These are phyloP conservation scores for Halichoerus grypus DNA, from an alignment of 2,113 vertebrate species.

Conservation along the genomic window DNA sequence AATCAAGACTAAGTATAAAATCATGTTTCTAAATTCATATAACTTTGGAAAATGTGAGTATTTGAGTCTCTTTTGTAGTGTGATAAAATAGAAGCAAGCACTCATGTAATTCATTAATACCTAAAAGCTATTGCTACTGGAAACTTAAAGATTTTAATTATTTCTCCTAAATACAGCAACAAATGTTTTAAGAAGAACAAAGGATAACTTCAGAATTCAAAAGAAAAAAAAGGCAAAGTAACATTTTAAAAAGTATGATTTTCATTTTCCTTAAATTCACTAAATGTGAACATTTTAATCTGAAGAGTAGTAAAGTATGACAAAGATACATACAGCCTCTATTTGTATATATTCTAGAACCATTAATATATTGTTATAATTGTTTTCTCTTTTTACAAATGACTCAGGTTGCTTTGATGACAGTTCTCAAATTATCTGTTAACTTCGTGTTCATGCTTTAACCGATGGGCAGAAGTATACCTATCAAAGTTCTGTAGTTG, in stretches of 20 bases:
- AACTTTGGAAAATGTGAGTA: conserved; percentile 30
- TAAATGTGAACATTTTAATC: neutral
- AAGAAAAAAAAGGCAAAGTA: conserved; percentile 43
- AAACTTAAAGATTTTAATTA: conserved; percentile 20
- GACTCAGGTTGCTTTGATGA: conserved; percentile 24
- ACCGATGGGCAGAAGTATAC: neutral
- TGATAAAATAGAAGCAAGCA: conserved; percentile 49
- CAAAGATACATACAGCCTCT: neutral
- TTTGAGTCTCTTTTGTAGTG: conserved; percentile 17
- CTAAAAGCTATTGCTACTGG: conserved; percentile 2
- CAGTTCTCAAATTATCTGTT: conserved; percentile 65
- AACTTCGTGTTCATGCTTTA: conserved; percentile 48
- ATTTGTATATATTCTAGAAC: conserved; percentile 19
- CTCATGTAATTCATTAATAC: neutral
- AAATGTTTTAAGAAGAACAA: conserved; percentile 14
- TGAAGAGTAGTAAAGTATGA: neutral
- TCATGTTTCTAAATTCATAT: conserved; percentile 50
- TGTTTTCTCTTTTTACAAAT: neutral
- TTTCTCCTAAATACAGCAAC: conserved; percentile 56
- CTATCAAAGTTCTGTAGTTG: conserved; percentile 18
- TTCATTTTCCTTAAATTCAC: neutral
- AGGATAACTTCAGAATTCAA: conserved; percentile 21
- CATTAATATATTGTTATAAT: neutral
- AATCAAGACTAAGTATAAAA: conserved; percentile 41
- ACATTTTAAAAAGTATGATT: conserved; percentile 7